Percentiles rank a stretch among this genome's conserved stretches.
Conservation (phyloP, 2,113 vertebrate genomes). For the Aythya baeri region DNA sequence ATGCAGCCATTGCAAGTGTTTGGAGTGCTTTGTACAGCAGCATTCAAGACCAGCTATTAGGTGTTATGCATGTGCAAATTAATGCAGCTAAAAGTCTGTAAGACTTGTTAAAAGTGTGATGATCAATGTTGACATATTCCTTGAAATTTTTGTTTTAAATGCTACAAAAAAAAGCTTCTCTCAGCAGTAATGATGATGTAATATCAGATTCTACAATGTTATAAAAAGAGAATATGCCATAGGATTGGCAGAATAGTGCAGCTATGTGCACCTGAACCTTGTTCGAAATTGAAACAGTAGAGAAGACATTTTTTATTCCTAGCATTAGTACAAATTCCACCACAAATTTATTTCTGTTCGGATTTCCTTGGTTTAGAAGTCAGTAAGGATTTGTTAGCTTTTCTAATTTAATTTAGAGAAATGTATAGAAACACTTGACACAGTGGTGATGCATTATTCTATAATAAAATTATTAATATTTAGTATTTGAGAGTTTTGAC, state of each 20-base stretch:
- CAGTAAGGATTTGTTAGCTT: neutral
- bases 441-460: neutral
- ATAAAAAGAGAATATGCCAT: neutral
- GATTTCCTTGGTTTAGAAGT: neutral
- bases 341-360: neutral
- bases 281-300: neutral
- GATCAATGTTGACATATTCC: neutral
- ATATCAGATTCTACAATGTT: neutral
- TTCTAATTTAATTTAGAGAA: neutral
- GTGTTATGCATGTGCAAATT: neutral
- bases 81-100: neutral
- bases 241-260: neutral
- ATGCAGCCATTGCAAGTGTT: neutral
- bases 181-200: neutral
- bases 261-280: fast-evolving
- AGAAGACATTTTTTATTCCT: neutral
- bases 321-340: fast-evolving
- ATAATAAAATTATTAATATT: neutral
- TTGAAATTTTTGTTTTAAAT: neutral
- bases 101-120: neutral
- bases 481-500: neutral
- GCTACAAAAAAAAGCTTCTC: neutral
- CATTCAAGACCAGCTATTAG: neutral
- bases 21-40: neutral
- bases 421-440: fast-evolving